Evolutionary conservation across 2,113 vertebrate genomes (phyloP).

Genomic region (Onychostoma macrolepis): DNA sequence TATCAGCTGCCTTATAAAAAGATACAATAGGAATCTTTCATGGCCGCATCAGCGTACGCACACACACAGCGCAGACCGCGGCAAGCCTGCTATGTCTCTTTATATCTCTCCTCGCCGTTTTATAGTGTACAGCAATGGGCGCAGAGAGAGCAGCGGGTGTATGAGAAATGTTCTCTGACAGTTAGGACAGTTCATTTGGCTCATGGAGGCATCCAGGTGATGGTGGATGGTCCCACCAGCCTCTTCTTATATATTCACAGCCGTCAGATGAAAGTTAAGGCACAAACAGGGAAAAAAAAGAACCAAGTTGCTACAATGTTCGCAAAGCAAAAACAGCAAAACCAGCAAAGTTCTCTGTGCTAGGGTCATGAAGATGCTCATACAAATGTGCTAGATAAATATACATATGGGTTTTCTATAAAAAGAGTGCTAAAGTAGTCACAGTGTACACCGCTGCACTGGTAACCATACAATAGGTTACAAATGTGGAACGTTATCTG

Average conservation of each 20-base stretch:
- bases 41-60: conserved; percentile 3
- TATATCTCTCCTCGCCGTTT: conserved; percentile 28
- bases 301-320: conserved; percentile 13
- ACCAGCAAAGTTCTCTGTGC: background rate
- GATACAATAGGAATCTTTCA: conserved; percentile 52
- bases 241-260: conserved; percentile 29
- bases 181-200: conserved; percentile 53
- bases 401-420: background rate
- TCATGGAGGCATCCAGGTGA: conserved; percentile 45
- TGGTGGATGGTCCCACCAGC: conserved; percentile 26
- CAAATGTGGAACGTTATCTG: background rate
- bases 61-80: background rate
- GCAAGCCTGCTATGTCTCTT: conserved; percentile 38
- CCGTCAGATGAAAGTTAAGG: conserved; percentile 42
- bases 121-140: conserved; percentile 4
- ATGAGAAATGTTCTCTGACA: conserved; percentile 47
- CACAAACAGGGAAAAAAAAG: background rate
- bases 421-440: background rate
- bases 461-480: background rate
- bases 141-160: background rate
- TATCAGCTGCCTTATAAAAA: conserved; percentile 48
- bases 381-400: background rate
- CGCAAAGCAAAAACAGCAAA: background rate
- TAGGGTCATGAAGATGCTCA: background rate
- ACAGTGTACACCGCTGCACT: background rate